Evolutionary conservation across 2,797 vertebrate genomes (phyloP), one percentile per base, ranked within the genome.

Genomic region (Ambastaia sidthimunki): DNA sequence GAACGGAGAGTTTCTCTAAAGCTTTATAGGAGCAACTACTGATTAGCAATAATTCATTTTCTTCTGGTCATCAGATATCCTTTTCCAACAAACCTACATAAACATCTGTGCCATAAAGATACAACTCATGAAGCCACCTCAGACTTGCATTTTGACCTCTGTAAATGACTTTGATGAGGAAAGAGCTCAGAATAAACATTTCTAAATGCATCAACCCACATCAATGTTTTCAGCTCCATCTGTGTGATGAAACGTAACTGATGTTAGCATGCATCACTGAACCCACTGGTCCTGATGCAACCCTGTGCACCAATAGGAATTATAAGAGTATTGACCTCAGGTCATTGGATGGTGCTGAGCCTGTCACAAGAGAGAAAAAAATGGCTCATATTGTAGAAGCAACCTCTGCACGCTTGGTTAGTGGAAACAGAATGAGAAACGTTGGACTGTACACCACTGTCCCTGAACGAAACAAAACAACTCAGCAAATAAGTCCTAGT

Each of bases 161-260:
- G 52, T 52, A 47, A 48, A 67, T n/a, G 2, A 67, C 34, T 47
- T 19, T 12, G n/a, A 44, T 31, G 12, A 21, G 55, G 5, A 37
- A 11, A 37, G 15, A 34, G 18, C 54, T 62, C n/a, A 25, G 60
- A 65, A 82, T 65, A 60, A 70, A 65, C 71, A 74, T 65, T 5
- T 48, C 57, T 31, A 34, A 41, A 59, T 41, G 5, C 50, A 73
- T 0, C 11, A 80, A 67, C 23, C 31, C 18, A 50, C 10, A 37
- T 37, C 34, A 19, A 41, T 68, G 65, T 69, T 10, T 72, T 16
- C 62, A 21, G 11, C 66, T 69, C 41, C 7, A 52, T 50, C 13
- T 78, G 69, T 66, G 62, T 62, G 18, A 73, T 77, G 69, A 77
- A 68, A 68, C 13, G 16, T 62, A 82, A 73, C 34, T 73, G 31